Conservation (phyloP, 2,888 invertebrate genomes). For the Morpho deidamia region DNA sequence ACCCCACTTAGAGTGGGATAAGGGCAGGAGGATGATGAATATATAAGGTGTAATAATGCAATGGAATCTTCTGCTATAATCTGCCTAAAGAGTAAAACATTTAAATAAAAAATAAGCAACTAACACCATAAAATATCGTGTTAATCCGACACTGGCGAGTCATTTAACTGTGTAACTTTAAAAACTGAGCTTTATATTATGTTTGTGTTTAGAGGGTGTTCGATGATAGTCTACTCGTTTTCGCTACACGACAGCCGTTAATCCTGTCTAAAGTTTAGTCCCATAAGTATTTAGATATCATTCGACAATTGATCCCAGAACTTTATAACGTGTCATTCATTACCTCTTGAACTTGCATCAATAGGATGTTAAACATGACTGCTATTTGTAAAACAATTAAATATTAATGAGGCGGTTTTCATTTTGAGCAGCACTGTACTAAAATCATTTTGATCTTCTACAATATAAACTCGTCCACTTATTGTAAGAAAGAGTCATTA, state of each 20-base stretch:
- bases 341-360: background rate
- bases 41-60: no score
- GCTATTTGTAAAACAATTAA: background rate
- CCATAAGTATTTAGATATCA: slow-evolving; percentile 10
- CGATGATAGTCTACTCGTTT: slow-evolving; percentile 11
- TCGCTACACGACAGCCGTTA: slow-evolving; percentile 3
- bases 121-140: background rate
- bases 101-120: background rate
- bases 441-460: background rate
- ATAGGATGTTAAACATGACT: background rate
- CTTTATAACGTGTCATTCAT: background rate
- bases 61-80: no score
- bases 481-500: background rate
- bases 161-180: background rate
- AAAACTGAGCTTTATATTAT: slow-evolving; percentile 12
- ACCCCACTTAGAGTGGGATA: no score
- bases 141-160: slow-evolving; percentile 3
- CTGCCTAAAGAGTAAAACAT: no score
- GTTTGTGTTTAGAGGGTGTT: slow-evolving; percentile 8
- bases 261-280: slow-evolving; percentile 9
- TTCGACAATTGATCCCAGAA: slow-evolving; percentile 8
- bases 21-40: no score
- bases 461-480: background rate
- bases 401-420: background rate
- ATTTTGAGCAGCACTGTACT: no score